phyloP scores from a whole-genome alignment of 2,113 vertebrate species.

The Coregonus clupeaformis region DNA sequence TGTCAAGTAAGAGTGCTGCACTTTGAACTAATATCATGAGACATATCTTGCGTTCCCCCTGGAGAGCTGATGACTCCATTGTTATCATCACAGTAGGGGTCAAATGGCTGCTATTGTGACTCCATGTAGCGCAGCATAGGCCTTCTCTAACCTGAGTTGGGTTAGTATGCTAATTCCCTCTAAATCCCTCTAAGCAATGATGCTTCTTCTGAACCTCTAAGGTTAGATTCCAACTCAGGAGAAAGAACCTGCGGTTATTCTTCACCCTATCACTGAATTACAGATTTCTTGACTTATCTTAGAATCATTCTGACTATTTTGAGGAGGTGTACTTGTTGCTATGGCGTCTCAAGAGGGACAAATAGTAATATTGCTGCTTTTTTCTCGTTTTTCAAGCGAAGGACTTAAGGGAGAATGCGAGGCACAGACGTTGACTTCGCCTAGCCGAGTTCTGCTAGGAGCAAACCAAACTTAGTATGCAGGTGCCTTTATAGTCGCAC shows the following conservation, averaged over 20 bases:
- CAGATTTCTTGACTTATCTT: not conserved
- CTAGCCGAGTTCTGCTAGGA: too few relatives aligned
- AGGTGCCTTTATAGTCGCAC: too few relatives aligned
- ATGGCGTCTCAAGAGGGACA: too few relatives aligned
- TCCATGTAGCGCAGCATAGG: not conserved
- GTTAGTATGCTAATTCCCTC: constrained; percentile 7
- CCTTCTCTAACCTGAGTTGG: constrained; percentile 4
- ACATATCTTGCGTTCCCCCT: not conserved
- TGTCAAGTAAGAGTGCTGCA: too few relatives aligned
- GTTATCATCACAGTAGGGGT: not conserved
- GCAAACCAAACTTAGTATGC: too few relatives aligned
- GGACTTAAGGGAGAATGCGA: too few relatives aligned
- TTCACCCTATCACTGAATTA: not conserved
- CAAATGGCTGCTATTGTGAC: not conserved
- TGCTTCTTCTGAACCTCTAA: not conserved
- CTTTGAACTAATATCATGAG: not conserved
- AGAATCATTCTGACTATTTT: too few relatives aligned
- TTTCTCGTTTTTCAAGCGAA: too few relatives aligned
- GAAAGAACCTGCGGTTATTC: too few relatives aligned
- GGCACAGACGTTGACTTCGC: too few relatives aligned
- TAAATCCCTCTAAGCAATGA: constrained; percentile 1
- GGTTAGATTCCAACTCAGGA: constrained; percentile 1
- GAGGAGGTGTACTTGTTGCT: too few relatives aligned
- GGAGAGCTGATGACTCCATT: not conserved
- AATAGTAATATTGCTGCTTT: too few relatives aligned